Evolutionary conservation across 2,888 invertebrate genomes (phyloP).

Genomic region (Altica lythri): DNA sequence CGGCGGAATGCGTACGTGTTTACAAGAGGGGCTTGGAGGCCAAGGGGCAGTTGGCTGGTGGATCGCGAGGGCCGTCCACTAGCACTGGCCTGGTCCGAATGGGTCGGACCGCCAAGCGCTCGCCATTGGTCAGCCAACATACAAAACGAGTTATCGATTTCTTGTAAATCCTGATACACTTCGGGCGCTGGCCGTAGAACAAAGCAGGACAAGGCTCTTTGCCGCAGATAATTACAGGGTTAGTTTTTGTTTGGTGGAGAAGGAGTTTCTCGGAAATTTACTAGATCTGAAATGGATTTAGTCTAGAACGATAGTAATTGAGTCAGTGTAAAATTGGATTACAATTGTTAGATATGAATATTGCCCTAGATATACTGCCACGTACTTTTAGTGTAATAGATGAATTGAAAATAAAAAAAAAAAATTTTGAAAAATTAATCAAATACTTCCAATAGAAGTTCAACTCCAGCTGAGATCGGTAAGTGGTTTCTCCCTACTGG

Average conservation of each 20-base stretch:
- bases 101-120: slow-evolving; percentile 36
- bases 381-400: too few relatives aligned
- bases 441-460: too few relatives aligned
- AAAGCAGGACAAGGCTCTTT: neutral
- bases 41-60: slow-evolving; percentile 12
- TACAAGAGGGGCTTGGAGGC: slow-evolving; percentile 12
- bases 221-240: slow-evolving; percentile 10
- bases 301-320: too few relatives aligned
- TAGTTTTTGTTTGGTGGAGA: slow-evolving; percentile 12
- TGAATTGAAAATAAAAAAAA: too few relatives aligned
- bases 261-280: slow-evolving; percentile 11
- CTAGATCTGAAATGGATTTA: neutral
- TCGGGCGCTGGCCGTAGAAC: neutral
- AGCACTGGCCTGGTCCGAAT: too few relatives aligned
- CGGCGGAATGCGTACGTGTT: slow-evolving; percentile 5
- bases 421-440: too few relatives aligned
- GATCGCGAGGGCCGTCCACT: slow-evolving; percentile 19
- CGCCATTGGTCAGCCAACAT: slow-evolving; percentile 47
- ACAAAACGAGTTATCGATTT: slow-evolving; percentile 44
- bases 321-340: too few relatives aligned
- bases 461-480: too few relatives aligned
- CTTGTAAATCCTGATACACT: slow-evolving; percentile 7
- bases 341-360: too few relatives aligned
- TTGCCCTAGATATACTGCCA: too few relatives aligned
- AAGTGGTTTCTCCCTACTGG: too few relatives aligned